These are phyloP conservation scores for Tyria jacobaeae DNA, from an alignment of 2,888 invertebrate genomes.

Conservation along the genomic window DNA sequence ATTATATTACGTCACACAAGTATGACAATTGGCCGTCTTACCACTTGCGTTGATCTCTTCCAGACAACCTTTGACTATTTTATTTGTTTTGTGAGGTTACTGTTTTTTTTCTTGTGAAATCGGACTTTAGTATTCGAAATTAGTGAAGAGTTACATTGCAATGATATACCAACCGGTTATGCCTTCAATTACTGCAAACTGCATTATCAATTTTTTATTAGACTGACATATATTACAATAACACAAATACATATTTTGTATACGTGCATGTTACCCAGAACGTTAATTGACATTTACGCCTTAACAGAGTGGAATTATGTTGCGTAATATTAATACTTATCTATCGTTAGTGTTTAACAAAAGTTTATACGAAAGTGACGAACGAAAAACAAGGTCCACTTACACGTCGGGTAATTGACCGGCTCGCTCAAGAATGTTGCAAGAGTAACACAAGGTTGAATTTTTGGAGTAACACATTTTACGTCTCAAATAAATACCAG, in stretches of 20 bases:
- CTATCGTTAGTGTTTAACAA: conserved; percentile 48
- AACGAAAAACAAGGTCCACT: conserved; percentile 67
- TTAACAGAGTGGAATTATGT: conserved; percentile 35
- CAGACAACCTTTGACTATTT: no score
- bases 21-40: no score
- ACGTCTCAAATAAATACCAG: conserved; percentile 15
- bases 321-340: conserved; percentile 44
- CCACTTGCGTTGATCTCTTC: no score
- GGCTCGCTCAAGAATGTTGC: conserved; percentile 63
- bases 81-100: not conserved
- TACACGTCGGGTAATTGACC: conserved; percentile 69
- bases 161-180: not conserved
- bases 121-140: not conserved
- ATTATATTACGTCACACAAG: no score
- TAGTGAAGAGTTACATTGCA: not conserved
- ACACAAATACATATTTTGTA: conserved; percentile 18
- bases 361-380: conserved; percentile 65
- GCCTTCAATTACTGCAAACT: not conserved
- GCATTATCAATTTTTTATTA: not conserved
- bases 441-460: conserved; percentile 70
- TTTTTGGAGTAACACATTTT: conserved; percentile 35
- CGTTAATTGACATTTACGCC: conserved; percentile 28
- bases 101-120: not conserved
- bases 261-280: conserved; percentile 24
- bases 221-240: not conserved